Evolutionary conservation across 2,888 invertebrate species (phyloP).

Genomic region (Druceiella hillmani): DNA sequence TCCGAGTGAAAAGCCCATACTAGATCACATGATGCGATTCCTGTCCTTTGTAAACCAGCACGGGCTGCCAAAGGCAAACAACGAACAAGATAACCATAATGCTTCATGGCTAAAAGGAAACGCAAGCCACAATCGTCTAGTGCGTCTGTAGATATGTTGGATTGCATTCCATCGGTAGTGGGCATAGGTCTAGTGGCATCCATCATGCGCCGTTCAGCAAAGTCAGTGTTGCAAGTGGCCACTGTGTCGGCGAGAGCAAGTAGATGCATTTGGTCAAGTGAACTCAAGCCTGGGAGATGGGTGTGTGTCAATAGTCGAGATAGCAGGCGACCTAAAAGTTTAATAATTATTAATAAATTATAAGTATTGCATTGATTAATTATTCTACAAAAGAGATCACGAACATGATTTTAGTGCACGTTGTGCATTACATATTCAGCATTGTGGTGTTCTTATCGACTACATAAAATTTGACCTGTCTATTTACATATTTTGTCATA

Average conservation of each 20-base stretch:
- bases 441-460: no score
- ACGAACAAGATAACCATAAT: constrained; percentile 90
- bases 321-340: constrained; percentile 65
- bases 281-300: constrained; percentile 89
- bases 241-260: constrained; percentile 98
- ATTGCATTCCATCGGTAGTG: neutral
- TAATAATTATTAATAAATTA: no score
- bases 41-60: constrained; percentile 77
- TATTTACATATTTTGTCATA: no score
- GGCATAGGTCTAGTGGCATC: constrained; percentile 53
- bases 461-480: no score
- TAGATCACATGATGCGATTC: constrained; percentile 83
- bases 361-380: no score
- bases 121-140: constrained; percentile 96
- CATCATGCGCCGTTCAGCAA: constrained; percentile 75
- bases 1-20: constrained; percentile 99
- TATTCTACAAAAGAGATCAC: no score
- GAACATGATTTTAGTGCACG: no score
- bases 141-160: constrained; percentile 51
- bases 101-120: constrained; percentile 95
- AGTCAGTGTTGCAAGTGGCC: constrained; percentile 84
- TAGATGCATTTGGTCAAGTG: constrained; percentile 98
- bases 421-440: no score
- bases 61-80: constrained; percentile 90
- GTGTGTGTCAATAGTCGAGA: constrained; percentile 92